These are phyloP conservation scores for Agapornis roseicollis DNA, from an alignment of 2,113 vertebrate species.

Conservation along the genomic window DNA sequence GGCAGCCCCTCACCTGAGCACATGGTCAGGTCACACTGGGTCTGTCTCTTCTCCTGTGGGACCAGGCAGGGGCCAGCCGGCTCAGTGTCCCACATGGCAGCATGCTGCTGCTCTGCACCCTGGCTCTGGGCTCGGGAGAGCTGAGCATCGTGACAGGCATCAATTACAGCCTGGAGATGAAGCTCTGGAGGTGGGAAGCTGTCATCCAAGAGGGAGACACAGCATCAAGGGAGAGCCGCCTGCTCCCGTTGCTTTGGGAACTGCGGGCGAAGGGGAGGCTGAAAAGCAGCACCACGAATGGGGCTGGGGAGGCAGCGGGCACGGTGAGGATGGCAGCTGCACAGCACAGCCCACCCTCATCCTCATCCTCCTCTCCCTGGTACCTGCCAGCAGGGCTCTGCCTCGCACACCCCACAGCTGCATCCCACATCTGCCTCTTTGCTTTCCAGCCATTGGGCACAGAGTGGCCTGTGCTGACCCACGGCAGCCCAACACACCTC, in stretches of 20 bases:
- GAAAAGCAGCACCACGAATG: accelerated
- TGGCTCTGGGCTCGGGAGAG: accelerated
- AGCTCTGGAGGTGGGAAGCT: conserved; percentile 42
- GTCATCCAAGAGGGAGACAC: conserved; percentile 26
- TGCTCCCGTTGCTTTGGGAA: conserved; percentile 19
- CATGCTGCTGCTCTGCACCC: accelerated
- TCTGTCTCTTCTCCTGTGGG: neutral
- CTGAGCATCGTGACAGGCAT: conserved; percentile 17
- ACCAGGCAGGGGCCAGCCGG: neutral
- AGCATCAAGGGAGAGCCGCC: neutral
- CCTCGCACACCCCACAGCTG: neutral
- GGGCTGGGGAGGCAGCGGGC: neutral
- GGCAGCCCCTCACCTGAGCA: neutral
- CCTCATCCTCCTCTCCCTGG: neutral
- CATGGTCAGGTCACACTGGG: accelerated
- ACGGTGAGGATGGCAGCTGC: neutral
- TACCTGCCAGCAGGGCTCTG: neutral
- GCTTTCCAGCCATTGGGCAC: neutral
- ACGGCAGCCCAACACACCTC: neutral
- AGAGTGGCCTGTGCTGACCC: neutral
- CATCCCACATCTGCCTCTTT: accelerated
- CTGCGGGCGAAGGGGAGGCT: neutral
- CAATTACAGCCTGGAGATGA: neutral
- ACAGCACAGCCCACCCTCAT: neutral
- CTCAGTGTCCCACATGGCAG: accelerated